Percentiles rank a stretch among this genome's conserved stretches.
phyloP scores from a whole-genome alignment of 2,888 invertebrate genomes.

The Smittia sp. region DNA sequence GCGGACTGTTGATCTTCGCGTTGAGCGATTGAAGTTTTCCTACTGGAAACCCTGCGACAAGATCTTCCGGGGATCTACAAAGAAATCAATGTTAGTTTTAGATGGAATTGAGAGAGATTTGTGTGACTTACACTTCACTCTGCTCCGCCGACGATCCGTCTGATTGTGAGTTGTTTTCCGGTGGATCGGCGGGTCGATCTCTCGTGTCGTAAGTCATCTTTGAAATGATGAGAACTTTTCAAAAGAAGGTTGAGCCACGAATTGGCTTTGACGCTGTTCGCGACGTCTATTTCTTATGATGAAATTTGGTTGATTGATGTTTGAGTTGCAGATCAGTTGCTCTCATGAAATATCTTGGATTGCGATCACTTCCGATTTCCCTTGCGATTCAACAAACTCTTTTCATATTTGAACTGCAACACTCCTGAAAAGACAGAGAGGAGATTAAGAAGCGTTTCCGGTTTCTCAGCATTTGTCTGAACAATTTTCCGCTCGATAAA shows the following conservation, averaged over 20 bases:
- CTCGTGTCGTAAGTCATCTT: conserved; percentile 32
- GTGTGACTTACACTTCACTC: conserved; percentile 14
- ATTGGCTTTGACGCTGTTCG: neutral
- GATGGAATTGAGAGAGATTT: neutral
- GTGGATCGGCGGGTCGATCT: conserved; percentile 7
- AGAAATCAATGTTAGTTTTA: neutral
- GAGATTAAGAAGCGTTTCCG: neutral
- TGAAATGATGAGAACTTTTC: conserved; percentile 6
- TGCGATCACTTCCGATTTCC: neutral
- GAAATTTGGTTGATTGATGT: conserved; percentile 1
- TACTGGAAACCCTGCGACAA: conserved; percentile 68
- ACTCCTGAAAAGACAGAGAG: conserved; percentile 1
- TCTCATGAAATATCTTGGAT: neutral
- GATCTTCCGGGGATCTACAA: conserved; percentile 51
- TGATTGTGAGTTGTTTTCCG: conserved; percentile 8
- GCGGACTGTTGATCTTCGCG: conserved; percentile 92
- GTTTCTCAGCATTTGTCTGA: neutral
- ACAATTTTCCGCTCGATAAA: neutral
- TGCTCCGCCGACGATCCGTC: conserved; percentile 16
- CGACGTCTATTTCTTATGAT: neutral
- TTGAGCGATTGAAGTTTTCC: conserved; percentile 84
- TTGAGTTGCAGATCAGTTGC: neutral
- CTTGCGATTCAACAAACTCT: neutral
- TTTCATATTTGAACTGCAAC: neutral
- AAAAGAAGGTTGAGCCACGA: neutral